Evolutionary conservation across 2,888 invertebrate species (phyloP).

Genomic region (Bruchidius siliquastri): DNA sequence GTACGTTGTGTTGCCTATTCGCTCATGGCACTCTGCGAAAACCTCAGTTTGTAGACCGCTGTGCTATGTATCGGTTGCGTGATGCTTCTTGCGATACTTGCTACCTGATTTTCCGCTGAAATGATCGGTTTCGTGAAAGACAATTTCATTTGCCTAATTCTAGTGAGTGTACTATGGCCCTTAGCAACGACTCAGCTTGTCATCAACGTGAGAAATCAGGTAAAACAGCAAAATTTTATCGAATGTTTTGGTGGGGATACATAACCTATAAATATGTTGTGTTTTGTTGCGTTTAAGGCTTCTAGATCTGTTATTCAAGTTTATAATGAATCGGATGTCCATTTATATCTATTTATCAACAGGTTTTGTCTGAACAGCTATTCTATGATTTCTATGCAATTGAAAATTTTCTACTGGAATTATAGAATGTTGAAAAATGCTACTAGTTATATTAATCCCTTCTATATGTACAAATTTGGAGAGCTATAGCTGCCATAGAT

Average conservation of each 20-base stretch:
- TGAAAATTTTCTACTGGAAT: too few species aligned
- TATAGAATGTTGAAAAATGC: too few species aligned
- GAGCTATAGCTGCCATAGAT: too few species aligned
- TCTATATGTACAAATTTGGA: too few species aligned
- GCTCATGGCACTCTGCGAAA: background rate
- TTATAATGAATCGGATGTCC: too few species aligned
- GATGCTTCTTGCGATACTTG: background rate
- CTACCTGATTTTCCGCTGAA: background rate
- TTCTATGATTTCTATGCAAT: too few species aligned
- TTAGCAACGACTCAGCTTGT: conserved; percentile 32
- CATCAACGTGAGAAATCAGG: conserved; percentile 46
- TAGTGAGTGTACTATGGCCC: background rate
- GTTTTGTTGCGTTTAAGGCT: background rate
- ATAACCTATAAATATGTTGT: background rate
- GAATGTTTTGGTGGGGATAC: background rate
- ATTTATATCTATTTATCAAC: too few species aligned
- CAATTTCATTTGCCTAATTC: background rate
- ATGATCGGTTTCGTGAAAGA: background rate
- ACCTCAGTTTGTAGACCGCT: background rate
- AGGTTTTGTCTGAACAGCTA: too few species aligned
- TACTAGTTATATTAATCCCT: too few species aligned
- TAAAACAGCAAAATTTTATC: conserved; percentile 20
- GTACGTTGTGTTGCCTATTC: background rate
- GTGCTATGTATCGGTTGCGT: background rate
- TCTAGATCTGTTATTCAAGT: background rate